A percentile compares a stretch with the other conserved stretches of the same genome.
Evolutionary conservation across 2,888 invertebrate species (phyloP).

Genomic region (Coenonympha glycerion): DNA sequence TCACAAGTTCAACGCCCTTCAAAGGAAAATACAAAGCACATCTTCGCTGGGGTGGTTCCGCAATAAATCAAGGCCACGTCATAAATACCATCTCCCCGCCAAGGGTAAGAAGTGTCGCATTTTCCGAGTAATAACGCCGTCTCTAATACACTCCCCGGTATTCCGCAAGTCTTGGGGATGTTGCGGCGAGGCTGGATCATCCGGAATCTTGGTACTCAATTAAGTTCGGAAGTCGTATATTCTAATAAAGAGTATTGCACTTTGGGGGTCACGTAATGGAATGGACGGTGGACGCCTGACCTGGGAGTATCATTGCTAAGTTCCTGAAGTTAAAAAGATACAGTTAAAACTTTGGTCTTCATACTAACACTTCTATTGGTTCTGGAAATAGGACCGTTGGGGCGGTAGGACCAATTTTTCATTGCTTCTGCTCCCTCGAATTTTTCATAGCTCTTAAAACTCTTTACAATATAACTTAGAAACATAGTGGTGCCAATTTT

Average conservation of each 20-base stretch:
- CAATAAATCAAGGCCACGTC: conserved; percentile 55
- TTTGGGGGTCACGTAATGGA: background rate
- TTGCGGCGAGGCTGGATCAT: conserved; percentile 31
- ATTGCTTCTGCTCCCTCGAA: too few relatives aligned
- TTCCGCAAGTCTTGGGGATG: conserved; percentile 30
- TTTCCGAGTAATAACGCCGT: conserved; percentile 55
- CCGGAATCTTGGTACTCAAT: conserved; percentile 41
- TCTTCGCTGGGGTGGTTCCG: conserved; percentile 42
- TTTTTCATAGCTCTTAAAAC: too few relatives aligned
- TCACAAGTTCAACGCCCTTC: conserved; percentile 41
- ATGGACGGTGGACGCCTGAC: too few relatives aligned
- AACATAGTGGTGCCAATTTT: too few relatives aligned
- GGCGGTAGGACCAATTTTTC: too few relatives aligned
- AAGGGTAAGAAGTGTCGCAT: conserved; percentile 55
- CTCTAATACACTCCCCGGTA: conserved; percentile 44
- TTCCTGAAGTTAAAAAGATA: too few relatives aligned
- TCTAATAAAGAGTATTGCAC: conserved; percentile 31
- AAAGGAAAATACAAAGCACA: conserved; percentile 50
- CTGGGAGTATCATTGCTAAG: too few relatives aligned
- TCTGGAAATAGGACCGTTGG: too few relatives aligned
- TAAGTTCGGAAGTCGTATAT: conserved; percentile 43
- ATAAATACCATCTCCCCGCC: conserved; percentile 50
- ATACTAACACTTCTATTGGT: too few relatives aligned
- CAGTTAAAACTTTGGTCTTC: too few relatives aligned
- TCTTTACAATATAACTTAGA: too few relatives aligned